phyloP scores from a whole-genome alignment of 2,888 invertebrate species.

The Napeogenes sylphis region DNA sequence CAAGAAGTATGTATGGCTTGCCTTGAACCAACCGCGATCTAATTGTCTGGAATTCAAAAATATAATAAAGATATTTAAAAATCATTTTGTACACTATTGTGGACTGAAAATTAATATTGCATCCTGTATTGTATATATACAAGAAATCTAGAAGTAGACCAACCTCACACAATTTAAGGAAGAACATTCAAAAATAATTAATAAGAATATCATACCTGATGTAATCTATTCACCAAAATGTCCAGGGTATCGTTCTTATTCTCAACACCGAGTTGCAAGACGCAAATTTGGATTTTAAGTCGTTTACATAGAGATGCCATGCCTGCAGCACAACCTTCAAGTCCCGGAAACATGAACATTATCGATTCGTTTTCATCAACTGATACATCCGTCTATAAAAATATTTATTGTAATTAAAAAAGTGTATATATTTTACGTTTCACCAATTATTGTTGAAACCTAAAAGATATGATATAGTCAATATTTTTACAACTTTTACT shows the following conservation, averaged over 20 bases:
- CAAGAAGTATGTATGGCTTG: conserved; percentile 85
- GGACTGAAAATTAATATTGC: too few species aligned
- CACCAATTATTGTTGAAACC: too few species aligned
- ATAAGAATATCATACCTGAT: conserved; percentile 62
- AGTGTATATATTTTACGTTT: too few species aligned
- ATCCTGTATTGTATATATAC: too few species aligned
- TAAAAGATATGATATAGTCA: too few species aligned
- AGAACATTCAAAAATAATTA: not conserved
- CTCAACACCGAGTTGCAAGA: conserved; percentile 73
- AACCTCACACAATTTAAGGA: not conserved
- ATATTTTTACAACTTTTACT: too few species aligned
- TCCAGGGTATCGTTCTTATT: conserved; percentile 59
- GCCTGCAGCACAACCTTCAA: conserved; percentile 80
- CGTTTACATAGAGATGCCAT: conserved; percentile 73
- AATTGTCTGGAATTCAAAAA: conserved; percentile 74
- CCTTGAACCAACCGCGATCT: conserved; percentile 76
- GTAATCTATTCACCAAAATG: conserved; percentile 70
- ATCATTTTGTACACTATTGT: too few species aligned
- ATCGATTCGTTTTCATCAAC: conserved; percentile 66
- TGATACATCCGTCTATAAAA: conserved; percentile 59
- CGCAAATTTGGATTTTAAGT: conserved; percentile 71
- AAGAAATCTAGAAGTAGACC: not conserved
- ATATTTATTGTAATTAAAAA: not conserved
- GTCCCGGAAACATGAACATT: conserved; percentile 81
- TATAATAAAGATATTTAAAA: not conserved